Evolutionary conservation across 2,888 invertebrate genomes (phyloP).

Genomic region (Schizotus pectinicornis): DNA sequence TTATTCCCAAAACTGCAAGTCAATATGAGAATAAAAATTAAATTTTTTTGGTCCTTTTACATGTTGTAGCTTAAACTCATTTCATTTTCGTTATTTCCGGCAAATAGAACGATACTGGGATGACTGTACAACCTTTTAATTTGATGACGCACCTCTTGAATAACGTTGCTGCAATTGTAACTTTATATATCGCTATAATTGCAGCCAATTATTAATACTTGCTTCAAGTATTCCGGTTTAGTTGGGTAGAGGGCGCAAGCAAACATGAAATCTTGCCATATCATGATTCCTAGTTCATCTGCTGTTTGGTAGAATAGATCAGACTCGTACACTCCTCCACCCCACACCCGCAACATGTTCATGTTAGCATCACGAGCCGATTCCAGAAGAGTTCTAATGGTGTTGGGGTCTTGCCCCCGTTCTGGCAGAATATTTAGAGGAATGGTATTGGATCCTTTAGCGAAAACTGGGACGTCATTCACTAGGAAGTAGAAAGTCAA

Average conservation of each 20-base stretch:
- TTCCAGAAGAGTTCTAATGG: constrained; percentile 68
- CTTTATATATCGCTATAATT: neutral
- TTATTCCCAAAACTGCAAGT: too few species aligned
- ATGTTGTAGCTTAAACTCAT: constrained; percentile 83
- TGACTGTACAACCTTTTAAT: constrained; percentile 83
- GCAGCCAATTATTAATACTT: constrained; percentile 32
- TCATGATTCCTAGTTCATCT: constrained; percentile 86
- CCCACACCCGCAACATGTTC: constrained; percentile 97
- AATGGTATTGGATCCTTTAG: constrained; percentile 95
- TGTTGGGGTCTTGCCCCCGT: constrained; percentile 63
- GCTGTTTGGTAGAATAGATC: constrained; percentile 87
- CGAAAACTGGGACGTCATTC: constrained; percentile 86
- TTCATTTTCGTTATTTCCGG: constrained; percentile 98
- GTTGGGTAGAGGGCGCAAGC: constrained; percentile 94
- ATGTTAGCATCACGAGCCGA: constrained; percentile 81
- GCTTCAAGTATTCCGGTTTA: constrained; percentile 70
- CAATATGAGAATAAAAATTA: too few species aligned
- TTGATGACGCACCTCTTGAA: constrained; percentile 79
- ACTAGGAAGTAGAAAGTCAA: constrained; percentile 85
- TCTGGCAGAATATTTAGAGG: constrained; percentile 87
- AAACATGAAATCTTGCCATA: constrained; percentile 99
- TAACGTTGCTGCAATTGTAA: constrained; percentile 65
- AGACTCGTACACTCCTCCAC: constrained; percentile 93
- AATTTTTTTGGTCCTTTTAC: constrained; percentile 57
- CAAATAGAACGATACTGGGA: constrained; percentile 86